Conservation (phyloP, 1,140 invertebrate genomes). For the Bombus affinis region DNA sequence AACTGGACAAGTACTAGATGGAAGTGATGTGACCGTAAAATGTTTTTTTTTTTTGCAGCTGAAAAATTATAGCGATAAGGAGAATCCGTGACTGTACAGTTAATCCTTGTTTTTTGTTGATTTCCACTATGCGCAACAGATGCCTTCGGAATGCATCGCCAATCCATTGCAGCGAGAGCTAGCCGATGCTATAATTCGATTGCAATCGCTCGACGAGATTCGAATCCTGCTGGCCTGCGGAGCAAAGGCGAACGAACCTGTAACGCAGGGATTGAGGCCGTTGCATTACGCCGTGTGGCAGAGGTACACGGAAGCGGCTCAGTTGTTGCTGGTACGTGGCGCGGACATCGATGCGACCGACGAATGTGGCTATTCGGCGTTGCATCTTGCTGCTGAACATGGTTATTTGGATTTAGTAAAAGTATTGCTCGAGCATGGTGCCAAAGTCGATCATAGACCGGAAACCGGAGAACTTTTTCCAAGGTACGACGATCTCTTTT, state of each 20-base stretch:
- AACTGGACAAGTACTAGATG: too few relatives aligned
- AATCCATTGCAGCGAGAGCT: constrained; percentile 93
- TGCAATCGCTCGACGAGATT: constrained; percentile 93
- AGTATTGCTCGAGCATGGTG: constrained; percentile 90
- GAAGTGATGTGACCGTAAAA: too few relatives aligned
- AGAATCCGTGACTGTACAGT: neutral
- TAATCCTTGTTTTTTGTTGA: neutral
- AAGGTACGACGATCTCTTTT: constrained; percentile 63
- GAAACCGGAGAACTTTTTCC: constrained; percentile 88
- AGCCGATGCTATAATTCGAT: constrained; percentile 94
- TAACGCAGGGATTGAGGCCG: constrained; percentile 91
- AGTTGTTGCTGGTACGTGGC: constrained; percentile 89
- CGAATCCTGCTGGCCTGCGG: constrained; percentile 92
- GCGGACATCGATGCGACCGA: constrained; percentile 93
- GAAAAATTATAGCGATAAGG: too few relatives aligned
- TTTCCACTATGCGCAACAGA: constrained; percentile 76
- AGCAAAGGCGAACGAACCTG: constrained; percentile 90
- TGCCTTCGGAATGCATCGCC: constrained; percentile 88
- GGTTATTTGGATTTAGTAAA: constrained; percentile 90
- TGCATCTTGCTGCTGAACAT: constrained; percentile 93
- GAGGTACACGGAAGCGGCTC: constrained; percentile 90
- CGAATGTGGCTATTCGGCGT: constrained; percentile 94
- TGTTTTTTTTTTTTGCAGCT: too few relatives aligned
- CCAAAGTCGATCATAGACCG: constrained; percentile 90
- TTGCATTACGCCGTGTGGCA: constrained; percentile 97